Conservation (phyloP, 1,140 invertebrate genomes). For the Philaenus spumarius region DNA sequence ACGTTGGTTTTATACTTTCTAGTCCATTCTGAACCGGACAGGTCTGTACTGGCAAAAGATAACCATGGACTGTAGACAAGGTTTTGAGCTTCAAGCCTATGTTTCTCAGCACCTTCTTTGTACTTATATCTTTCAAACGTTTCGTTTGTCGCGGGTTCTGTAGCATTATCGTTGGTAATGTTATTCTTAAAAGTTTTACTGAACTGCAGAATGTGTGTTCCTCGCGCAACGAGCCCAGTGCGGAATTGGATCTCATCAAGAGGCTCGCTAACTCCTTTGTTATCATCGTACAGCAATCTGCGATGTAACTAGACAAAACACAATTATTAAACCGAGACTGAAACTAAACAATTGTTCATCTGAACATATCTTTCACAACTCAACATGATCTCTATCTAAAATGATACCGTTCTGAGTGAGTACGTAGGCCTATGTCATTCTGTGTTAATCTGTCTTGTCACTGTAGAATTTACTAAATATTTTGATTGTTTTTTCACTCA, state of each 20-base stretch:
- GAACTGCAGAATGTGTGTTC: conserved; percentile 27
- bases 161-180: conserved; percentile 44
- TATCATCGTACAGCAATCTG: conserved; percentile 47
- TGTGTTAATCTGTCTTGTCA: too few relatives aligned
- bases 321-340: too few relatives aligned
- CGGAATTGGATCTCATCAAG: conserved; percentile 48
- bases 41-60: conserved; percentile 38
- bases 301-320: conserved; percentile 28
- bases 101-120: background rate
- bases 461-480: too few relatives aligned
- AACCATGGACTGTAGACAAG: conserved; percentile 41
- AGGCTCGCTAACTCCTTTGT: conserved; percentile 52
- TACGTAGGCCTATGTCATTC: too few relatives aligned
- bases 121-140: background rate
- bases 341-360: too few relatives aligned
- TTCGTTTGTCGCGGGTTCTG: background rate
- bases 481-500: too few relatives aligned
- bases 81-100: conserved; percentile 29
- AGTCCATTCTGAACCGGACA: conserved; percentile 40
- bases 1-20: conserved; percentile 40
- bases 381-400: too few relatives aligned
- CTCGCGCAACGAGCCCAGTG: conserved; percentile 29
- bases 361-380: too few relatives aligned
- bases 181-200: conserved; percentile 18
- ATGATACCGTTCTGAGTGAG: too few relatives aligned